Conservation (phyloP, 2,797 vertebrate species). For the Mormyrops boulengeri region DNA sequence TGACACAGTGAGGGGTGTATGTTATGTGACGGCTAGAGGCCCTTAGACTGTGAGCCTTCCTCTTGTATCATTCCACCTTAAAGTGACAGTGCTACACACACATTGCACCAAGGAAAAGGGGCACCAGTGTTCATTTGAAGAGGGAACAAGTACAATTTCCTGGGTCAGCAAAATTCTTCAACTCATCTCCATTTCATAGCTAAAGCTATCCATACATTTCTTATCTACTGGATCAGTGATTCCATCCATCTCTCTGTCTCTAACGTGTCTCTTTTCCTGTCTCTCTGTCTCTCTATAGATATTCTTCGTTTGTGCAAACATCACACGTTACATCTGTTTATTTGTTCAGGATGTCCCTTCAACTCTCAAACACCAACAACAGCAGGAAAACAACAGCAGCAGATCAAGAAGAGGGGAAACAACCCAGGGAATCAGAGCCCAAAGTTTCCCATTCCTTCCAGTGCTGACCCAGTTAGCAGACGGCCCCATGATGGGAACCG, state of each 20-base stretch:
- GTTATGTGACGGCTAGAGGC: background rate
- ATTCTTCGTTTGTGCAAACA: background rate
- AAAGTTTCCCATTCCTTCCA: background rate
- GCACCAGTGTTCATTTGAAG: background rate
- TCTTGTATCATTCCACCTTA: background rate
- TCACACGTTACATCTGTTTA: background rate
- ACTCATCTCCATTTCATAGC: background rate
- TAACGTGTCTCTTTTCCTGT: background rate
- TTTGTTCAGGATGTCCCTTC: background rate
- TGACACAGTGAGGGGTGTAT: background rate
- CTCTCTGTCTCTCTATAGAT: background rate
- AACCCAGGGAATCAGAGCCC: background rate
- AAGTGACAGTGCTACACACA: background rate
- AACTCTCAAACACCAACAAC: background rate
- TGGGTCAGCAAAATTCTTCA: background rate
- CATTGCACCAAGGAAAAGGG: background rate
- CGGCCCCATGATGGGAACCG: background rate
- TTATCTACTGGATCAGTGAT: background rate
- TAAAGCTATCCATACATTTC: background rate
- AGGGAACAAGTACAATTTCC: background rate
- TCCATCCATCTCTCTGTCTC: background rate
- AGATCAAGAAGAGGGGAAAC: background rate
- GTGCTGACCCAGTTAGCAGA: slow-evolving; percentile 18
- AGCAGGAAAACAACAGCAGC: background rate
- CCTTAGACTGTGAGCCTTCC: background rate